Base-by-base conservation (phyloP, 1,140 invertebrate genomes). In the Euwallacea similis region DNA sequence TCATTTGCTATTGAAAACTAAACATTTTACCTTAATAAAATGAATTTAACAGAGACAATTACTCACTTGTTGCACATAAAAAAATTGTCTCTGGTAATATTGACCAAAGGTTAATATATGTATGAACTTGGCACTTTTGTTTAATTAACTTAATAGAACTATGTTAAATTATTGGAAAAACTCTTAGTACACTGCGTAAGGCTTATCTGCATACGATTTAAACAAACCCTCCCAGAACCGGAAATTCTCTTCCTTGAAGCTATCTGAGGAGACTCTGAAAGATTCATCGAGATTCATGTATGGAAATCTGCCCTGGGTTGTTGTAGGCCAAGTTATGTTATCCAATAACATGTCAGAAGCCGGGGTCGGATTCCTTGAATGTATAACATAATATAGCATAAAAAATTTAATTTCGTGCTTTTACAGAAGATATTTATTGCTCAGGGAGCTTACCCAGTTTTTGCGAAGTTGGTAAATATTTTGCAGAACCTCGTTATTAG, bases 331-430 rank as follows among this genome's bases (percentile, higher is more conserved):
- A n/a, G 56, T 58, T 58, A 59, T 15, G 16, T 65, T 65, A 42
- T 65, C 63, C 11, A 65, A 42, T 41, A 65, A 42, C 7, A 13
- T 2, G 41, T 68, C 66, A 41, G 9, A 9, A 11, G 11, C 13
- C 33, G 66, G 66, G 9, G 66, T 68, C 0, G 66, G 66, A 59
- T 68, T 68, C 11, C 66, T 68, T 43, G 47, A 68, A 68, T 10
- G 15, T n/a, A 15, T 9, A 33, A 11, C n/a, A 47, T 9, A 9
- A 13, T 56, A 56, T 33, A 33, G 4, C 4, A 33, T 33, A 33
- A 33, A 33, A 33, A 33, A 33, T 33, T 33, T 33, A 33, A 33
- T 33, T 33, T 33, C 21, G 21, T 33, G 21, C 21, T 4, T 33
- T 33, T 33, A 33, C 21, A 56, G 2, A 16, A 56, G 54, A 10